phyloP scores from a whole-genome alignment of 1,140 invertebrate species.

The Melanaphis sacchari region DNA sequence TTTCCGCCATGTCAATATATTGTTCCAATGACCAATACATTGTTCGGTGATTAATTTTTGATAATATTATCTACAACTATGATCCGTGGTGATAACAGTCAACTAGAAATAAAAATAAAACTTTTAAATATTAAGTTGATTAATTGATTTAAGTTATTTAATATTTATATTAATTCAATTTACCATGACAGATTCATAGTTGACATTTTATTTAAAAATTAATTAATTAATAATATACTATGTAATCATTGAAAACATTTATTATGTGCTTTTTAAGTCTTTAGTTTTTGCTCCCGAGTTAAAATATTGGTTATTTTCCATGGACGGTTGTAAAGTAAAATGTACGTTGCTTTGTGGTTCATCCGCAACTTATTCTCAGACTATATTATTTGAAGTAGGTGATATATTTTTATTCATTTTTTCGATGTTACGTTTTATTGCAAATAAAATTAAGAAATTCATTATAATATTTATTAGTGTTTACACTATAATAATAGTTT shows the following conservation, averaged over 20 bases:
- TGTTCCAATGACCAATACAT: too few relatives aligned
- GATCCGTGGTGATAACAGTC: too few relatives aligned
- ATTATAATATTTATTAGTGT: background rate
- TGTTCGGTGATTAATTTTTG: too few relatives aligned
- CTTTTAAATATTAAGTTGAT: too few relatives aligned
- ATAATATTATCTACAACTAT: too few relatives aligned
- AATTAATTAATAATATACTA: background rate
- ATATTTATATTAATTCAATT: background rate
- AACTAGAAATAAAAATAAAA: background rate
- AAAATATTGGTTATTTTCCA: background rate
- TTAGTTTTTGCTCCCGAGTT: background rate
- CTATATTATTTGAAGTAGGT: conserved; percentile 48
- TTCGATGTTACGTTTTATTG: background rate
- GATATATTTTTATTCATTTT: background rate
- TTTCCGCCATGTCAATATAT: too few relatives aligned
- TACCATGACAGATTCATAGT: background rate
- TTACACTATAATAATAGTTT: background rate
- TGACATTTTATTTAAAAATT: background rate
- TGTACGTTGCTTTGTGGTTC: conserved; percentile 30
- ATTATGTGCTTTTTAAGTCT: background rate
- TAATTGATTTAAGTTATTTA: too few relatives aligned
- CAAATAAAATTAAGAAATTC: background rate
- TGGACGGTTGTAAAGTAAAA: background rate
- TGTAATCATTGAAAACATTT: background rate
- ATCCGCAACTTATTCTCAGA: conserved; percentile 10